Base-by-base conservation (phyloP, 1,140 invertebrate genomes). In the Trichonephila clavipes region DNA sequence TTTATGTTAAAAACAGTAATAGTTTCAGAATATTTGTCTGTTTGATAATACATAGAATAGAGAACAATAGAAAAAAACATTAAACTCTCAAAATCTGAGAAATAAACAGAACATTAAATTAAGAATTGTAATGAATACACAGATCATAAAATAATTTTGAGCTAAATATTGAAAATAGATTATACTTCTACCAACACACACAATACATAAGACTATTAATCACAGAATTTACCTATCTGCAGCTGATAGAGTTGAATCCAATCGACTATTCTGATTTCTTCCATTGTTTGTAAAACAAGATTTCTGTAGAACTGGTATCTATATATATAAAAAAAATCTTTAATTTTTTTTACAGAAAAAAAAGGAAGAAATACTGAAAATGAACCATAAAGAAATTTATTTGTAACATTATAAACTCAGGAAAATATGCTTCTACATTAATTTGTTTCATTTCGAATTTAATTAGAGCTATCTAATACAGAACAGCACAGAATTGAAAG, bases 241-340 rank as follows among this genome's bases (percentile, higher is more conserved):
- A 85, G 44, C 44, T 85, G 82, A 85, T 24, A 59, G 19, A 85
- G 21, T 14, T n/a, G 82, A 24, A 85, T 59, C 82, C 58, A 85
- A 85, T 8, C 28, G 58, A 24, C n/a, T 58, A 85, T 14, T 24
- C 12, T n/a, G n/a, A 58, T 5, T 14, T 58, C 58, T 85, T 24
- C 24, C 82, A 24, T 58, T 85, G 18, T 24, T 51, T 16, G 2
- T 0, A 18, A 34, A 28, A 77, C 6, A 77, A 4, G 34, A 7
- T 19, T 77, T 77, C 18, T 77, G 72, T 18, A 77, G 28, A 40
- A 77, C 72, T 40, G 72, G 72, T 77, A 77, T 77, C 72, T 77
- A 34, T 34, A 40, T 40, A 69, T 28, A 69, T 16, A 40, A 24
- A 5, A 24, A 19, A 18, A 34, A 1, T 34, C 16, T 18, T 18